Percentiles rank a stretch among this genome's conserved stretches.
phyloP scores from a whole-genome alignment of 2,113 vertebrate genomes.

The Motacilla tschutschensis region DNA sequence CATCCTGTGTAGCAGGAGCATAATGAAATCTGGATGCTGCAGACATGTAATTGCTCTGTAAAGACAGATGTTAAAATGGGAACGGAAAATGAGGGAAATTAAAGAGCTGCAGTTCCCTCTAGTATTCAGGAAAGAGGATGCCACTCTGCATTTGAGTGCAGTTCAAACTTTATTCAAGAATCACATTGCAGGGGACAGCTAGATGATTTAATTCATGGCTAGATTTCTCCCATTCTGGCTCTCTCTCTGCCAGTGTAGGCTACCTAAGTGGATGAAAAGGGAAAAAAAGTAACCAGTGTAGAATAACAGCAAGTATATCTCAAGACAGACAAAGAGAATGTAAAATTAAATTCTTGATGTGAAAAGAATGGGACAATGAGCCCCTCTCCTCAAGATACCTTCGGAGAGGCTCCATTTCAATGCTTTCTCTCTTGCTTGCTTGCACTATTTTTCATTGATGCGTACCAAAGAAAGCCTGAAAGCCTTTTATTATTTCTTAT shows the following conservation, averaged over 20 bases:
- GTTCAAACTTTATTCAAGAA: slow-evolving; percentile 48
- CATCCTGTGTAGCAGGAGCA: not conserved
- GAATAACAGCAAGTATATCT: slow-evolving; percentile 55
- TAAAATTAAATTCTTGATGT: slow-evolving; percentile 77
- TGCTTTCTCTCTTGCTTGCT: slow-evolving; percentile 67
- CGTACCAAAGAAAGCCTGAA: slow-evolving; percentile 64
- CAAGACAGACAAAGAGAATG: slow-evolving; percentile 72
- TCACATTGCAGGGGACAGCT: not conserved
- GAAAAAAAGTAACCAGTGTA: slow-evolving; percentile 27
- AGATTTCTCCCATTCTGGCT: slow-evolving; percentile 21
- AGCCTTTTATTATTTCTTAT: slow-evolving; percentile 74
- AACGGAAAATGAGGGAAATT: not conserved
- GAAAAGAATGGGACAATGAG: slow-evolving; percentile 73
- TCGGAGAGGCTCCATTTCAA: slow-evolving; percentile 75
- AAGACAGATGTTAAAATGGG: not conserved
- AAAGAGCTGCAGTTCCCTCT: not conserved
- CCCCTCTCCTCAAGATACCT: slow-evolving; percentile 68
- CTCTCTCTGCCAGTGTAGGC: not conserved
- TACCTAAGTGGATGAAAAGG: slow-evolving; percentile 14
- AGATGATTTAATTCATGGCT: not conserved
- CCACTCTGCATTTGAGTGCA: not conserved
- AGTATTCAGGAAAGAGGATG: not conserved
- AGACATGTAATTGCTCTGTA: not conserved
- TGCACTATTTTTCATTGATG: slow-evolving; percentile 61
- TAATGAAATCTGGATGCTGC: not conserved